phyloP scores from a whole-genome alignment of 2,113 vertebrate species.

The Madoqua kirkii region DNA sequence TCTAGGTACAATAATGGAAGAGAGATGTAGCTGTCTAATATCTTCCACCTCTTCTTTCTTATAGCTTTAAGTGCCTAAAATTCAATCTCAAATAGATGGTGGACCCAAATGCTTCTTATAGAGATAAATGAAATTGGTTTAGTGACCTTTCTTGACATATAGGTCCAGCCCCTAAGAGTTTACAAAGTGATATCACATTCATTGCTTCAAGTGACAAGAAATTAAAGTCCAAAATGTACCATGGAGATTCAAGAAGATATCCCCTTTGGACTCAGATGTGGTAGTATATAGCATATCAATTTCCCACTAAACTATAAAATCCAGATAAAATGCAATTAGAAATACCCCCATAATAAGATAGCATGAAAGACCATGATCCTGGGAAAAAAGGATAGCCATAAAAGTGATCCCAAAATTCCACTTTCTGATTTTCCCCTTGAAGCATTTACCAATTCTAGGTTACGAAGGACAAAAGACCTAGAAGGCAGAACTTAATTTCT shows the following conservation, averaged over 20 bases:
- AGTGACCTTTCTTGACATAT: not conserved
- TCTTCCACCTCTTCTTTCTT: not conserved
- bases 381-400: not conserved
- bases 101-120: not conserved
- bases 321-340: not conserved
- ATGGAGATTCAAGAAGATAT: not conserved
- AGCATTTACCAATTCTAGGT: not conserved
- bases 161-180: not conserved
- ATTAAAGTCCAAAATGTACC: not conserved
- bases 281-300: not conserved
- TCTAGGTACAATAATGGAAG: constrained; percentile 59
- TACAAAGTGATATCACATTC: not conserved
- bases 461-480: not conserved
- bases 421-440: not conserved
- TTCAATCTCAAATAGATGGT: not conserved
- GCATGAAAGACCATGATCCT: not conserved
- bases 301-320: not conserved
- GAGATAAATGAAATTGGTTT: not conserved
- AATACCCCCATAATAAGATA: not conserved
- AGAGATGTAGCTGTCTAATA: constrained; percentile 17
- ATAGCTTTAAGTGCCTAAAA: constrained; percentile 21
- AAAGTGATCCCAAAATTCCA: not conserved
- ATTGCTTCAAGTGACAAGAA: not conserved
- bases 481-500: not conserved
- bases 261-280: not conserved